These are phyloP conservation scores for Lasius platythorax DNA, from an alignment of 2,888 invertebrate genomes.

Conservation along the genomic window DNA sequence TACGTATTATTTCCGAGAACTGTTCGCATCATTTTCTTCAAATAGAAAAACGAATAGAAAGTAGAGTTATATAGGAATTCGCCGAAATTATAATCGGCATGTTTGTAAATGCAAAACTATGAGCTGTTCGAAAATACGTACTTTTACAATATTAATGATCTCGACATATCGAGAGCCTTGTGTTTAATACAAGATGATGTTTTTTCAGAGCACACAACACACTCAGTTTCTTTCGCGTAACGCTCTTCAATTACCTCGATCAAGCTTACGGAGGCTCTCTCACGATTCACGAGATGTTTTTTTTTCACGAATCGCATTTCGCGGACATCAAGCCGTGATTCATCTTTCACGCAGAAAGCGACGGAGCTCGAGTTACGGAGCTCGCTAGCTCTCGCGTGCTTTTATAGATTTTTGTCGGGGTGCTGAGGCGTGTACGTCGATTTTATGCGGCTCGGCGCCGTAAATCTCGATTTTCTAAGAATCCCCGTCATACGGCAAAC, in stretches of 20 bases:
- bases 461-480: conserved; percentile 55
- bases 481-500: conserved; percentile 53
- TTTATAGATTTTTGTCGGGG: conserved; percentile 47
- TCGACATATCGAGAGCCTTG: too few species aligned
- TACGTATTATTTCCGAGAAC: not conserved
- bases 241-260: conserved; percentile 24
- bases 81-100: not conserved
- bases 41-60: not conserved
- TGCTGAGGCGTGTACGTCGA: conserved; percentile 35
- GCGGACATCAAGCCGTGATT: conserved; percentile 21
- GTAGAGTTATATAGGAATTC: not conserved
- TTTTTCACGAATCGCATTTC: conserved; percentile 10
- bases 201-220: not conserved
- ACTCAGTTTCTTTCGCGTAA: not conserved
- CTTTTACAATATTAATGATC: not conserved
- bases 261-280: too few species aligned
- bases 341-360: conserved; percentile 35
- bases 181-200: not conserved
- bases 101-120: not conserved
- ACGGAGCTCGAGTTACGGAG: conserved; percentile 27
- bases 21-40: not conserved
- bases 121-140: not conserved
- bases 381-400: not conserved
- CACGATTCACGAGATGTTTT: not conserved
- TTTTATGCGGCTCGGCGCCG: conserved; percentile 46